phyloP scores from a whole-genome alignment of 2,888 invertebrate genomes.

The Ectobius pallidus region DNA sequence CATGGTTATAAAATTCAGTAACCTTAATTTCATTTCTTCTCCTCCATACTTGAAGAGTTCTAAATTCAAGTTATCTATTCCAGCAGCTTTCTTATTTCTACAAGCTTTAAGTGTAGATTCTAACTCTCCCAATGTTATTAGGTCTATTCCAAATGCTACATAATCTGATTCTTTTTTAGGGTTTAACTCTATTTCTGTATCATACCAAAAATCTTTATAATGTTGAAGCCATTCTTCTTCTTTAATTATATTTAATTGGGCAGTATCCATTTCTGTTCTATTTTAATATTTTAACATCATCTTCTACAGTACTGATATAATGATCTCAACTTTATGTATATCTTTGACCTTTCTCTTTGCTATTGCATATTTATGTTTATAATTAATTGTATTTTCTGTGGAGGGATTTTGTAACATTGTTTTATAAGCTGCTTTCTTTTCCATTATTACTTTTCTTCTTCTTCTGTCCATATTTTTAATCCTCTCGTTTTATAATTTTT shows the following conservation, averaged over 20 bases:
- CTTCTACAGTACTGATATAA: background rate
- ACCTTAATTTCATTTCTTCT: background rate
- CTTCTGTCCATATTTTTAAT: slow-evolving; percentile 1
- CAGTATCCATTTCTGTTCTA: background rate
- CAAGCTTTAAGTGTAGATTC: background rate
- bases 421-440: background rate
- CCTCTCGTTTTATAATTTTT: background rate
- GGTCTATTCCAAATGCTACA: background rate
- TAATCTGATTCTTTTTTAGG: too few relatives aligned
- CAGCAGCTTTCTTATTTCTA: background rate
- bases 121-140: background rate
- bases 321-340: background rate
- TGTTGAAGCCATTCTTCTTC: too few relatives aligned
- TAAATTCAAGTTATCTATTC: background rate
- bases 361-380: background rate
- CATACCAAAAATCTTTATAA: too few relatives aligned
- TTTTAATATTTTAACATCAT: background rate
- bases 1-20: background rate
- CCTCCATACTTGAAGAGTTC: background rate
- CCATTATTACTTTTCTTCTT: background rate
- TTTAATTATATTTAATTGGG: too few relatives aligned
- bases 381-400: background rate
- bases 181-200: too few relatives aligned
- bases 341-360: background rate
- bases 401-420: background rate